Base-by-base conservation (phyloP, 23 tunicate species). In the Diplosoma virens region DNA sequence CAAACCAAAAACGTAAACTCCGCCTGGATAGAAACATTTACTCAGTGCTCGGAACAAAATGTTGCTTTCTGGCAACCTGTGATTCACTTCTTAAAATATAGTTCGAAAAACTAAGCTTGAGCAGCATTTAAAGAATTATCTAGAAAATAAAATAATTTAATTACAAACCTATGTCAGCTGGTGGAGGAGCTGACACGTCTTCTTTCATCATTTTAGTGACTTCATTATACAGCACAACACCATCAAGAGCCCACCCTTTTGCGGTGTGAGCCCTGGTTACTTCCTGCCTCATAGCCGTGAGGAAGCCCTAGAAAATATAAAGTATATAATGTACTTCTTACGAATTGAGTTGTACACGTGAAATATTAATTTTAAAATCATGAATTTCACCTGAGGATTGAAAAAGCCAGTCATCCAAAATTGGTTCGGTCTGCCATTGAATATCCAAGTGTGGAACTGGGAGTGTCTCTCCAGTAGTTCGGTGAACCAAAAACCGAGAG, bases 391-490 rank as follows among this genome's bases (percentile, higher is more conserved):
- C 71, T 95, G 99, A 14, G 99, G 99, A 41, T 95, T 95, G 81
- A 95, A 95, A 76, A 95, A 95, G 27, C 99, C 99, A 5, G 99
- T 95, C 90, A 95, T 84, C 99, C 99, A 95, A 81, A 95, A 95
- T 60, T 86, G 91, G 50, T 95, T 95, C 5, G 99, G 99, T 56
- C 99, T 77, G 52, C 95, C 95, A 1, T 89, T 89, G 37, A 95
- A 95, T 22, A 89, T 89, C 99, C 99, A 95, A 25, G 77, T 47
- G 64, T 68, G 77, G 77, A 95, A 84, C 69, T 95, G 99, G 41
- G 86, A 34, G 88, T 95, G 93, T 14, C 99, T 59, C 33, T 95
- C 99, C 76, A 95, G 50, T 16, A 95, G 80, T 48, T 95, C 99
- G 22, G 99, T 95, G 82, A 95, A 95, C 99, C 99, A 95, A 76